These are phyloP conservation scores for Latrodectus elegans DNA, from an alignment of 2,888 invertebrate species.

Conservation along the genomic window DNA sequence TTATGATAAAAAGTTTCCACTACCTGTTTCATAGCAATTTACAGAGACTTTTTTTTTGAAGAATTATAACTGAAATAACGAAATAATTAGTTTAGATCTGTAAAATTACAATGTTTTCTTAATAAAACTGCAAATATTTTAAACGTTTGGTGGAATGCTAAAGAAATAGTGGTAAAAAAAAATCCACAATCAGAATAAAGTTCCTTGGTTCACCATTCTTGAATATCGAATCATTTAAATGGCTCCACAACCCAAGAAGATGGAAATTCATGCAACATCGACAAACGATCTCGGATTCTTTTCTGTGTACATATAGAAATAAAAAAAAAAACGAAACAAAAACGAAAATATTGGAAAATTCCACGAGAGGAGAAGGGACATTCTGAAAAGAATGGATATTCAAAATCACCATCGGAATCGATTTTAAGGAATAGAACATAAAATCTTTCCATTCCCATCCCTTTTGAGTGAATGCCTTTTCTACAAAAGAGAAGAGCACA, in stretches of 20 bases:
- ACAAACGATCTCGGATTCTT: background rate
- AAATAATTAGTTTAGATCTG: no score
- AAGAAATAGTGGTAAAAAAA: no score
- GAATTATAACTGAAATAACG: no score
- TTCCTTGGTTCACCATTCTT: no score
- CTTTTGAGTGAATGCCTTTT: conserved; percentile 41
- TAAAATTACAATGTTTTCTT: no score
- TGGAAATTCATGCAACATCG: background rate
- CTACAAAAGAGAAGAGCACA: conserved; percentile 53
- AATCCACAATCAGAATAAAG: no score
- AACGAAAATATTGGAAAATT: conserved; percentile 35
- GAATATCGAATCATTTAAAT: background rate
- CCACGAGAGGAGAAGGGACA: conserved; percentile 11
- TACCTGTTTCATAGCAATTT: no score
- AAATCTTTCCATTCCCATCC: conserved; percentile 25
- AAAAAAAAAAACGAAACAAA: background rate
- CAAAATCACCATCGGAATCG: conserved; percentile 57
- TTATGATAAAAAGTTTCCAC: no score
- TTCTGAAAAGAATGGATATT: conserved; percentile 55
- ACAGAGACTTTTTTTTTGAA: no score
- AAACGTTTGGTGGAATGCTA: no score
- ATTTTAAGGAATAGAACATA: conserved; percentile 58
- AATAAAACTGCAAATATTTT: no score
- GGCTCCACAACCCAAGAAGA: background rate
- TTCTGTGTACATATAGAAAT: conserved; percentile 3